phyloP scores from a whole-genome alignment of 2,113 vertebrate species.

The Thunnus maccoyii region DNA sequence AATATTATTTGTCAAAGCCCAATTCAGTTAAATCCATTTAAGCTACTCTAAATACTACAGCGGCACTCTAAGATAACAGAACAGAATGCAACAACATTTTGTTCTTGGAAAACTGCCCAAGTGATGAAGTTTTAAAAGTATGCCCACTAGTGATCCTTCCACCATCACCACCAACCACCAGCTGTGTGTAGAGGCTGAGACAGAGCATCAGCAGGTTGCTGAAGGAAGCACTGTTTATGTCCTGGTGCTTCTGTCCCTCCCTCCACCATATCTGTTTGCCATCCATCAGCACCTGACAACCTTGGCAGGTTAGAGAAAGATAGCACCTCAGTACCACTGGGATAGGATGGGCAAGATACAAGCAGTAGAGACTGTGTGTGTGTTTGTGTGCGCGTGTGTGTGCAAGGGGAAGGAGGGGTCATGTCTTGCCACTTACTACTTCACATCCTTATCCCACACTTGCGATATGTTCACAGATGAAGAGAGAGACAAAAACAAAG shows the following conservation, averaged over 20 bases:
- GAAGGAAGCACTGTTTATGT: conserved; percentile 63
- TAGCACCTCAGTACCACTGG: conserved; percentile 58
- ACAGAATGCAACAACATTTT: too few species aligned
- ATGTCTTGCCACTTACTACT: conserved; percentile 52
- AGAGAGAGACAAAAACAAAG: conserved; percentile 34
- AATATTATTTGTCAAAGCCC: neutral
- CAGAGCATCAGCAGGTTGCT: conserved; percentile 44
- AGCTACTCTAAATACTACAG: neutral
- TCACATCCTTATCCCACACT: conserved; percentile 48
- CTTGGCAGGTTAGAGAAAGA: conserved; percentile 73
- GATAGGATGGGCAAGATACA: conserved; percentile 32
- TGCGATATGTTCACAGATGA: conserved; percentile 46
- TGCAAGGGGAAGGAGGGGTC: conserved; percentile 43
- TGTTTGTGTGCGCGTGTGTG: neutral
- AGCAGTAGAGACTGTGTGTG: conserved; percentile 8
- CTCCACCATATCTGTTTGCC: conserved; percentile 63
- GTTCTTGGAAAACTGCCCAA: neutral
- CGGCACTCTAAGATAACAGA: neutral
- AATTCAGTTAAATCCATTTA: neutral
- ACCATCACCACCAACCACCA: neutral
- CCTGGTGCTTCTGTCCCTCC: conserved; percentile 37
- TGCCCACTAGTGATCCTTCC: neutral
- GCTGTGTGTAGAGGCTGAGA: conserved; percentile 25
- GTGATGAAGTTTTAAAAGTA: conserved; percentile 6
- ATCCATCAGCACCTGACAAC: conserved; percentile 76